These are phyloP conservation scores for Otus sunia DNA, from an alignment of 2,113 vertebrate species.

Conservation along the genomic window DNA sequence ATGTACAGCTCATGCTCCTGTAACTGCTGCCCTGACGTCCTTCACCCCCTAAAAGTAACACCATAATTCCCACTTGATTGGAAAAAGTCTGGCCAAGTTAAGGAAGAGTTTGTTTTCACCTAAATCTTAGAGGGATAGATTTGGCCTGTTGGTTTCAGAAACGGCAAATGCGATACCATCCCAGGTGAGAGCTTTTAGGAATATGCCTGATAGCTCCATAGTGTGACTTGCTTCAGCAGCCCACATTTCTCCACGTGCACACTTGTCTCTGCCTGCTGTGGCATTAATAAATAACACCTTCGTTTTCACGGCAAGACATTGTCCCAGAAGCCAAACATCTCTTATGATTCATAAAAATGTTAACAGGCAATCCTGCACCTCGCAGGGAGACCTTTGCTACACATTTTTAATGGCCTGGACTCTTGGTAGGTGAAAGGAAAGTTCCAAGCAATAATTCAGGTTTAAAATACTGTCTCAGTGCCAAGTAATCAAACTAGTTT, in stretches of 20 bases:
- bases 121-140: neutral
- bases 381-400: neutral
- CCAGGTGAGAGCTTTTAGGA: neutral
- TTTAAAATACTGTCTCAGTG: conserved; percentile 32
- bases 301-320: neutral
- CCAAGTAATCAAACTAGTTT: conserved; percentile 61
- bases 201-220: neutral
- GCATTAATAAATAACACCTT: neutral
- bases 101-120: neutral
- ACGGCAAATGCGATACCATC: neutral
- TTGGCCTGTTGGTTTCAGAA: neutral
- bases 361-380: neutral
- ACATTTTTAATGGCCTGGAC: conserved; percentile 44
- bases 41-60: neutral
- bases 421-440: conserved; percentile 62
- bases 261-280: neutral
- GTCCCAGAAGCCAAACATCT: neutral
- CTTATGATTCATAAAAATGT: neutral
- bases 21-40: neutral
- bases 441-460: conserved; percentile 44
- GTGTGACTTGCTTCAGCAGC: neutral
- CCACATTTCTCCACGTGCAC: fast-evolving
- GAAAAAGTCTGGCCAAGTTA: neutral
- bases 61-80: fast-evolving
- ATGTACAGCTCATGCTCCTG: neutral